Evolutionary conservation across 2,888 invertebrate species (phyloP).

Genomic region (Malthinus seriepunctatus): DNA sequence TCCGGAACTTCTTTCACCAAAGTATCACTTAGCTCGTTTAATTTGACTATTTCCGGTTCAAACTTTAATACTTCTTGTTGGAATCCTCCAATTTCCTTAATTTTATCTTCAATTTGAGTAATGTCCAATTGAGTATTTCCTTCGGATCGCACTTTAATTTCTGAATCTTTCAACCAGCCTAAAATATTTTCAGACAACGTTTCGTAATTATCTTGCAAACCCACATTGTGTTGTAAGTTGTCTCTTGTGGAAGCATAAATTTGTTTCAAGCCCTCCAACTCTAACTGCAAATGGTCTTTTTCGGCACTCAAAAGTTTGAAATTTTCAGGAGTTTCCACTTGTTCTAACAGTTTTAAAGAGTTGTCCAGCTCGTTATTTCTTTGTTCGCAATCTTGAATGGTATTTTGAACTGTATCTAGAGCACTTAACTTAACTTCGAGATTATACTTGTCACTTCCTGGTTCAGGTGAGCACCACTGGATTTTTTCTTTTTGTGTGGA

Average conservation of each 20-base stretch:
- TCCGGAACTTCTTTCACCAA: slow-evolving; percentile 80
- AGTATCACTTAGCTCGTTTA: slow-evolving; percentile 70
- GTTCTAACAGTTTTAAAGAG: slow-evolving; percentile 70
- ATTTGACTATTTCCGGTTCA: slow-evolving; percentile 66
- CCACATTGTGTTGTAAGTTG: slow-evolving; percentile 70
- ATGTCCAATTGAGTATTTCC: slow-evolving; percentile 72
- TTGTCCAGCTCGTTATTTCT: slow-evolving; percentile 70
- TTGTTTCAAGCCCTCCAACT: slow-evolving; percentile 70
- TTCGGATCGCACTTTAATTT: slow-evolving; percentile 74
- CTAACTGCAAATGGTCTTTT: slow-evolving; percentile 69
- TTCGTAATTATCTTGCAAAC: slow-evolving; percentile 82
- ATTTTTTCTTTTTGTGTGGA: slow-evolving; percentile 85
- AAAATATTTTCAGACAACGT: slow-evolving; percentile 72
- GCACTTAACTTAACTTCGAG: slow-evolving; percentile 88
- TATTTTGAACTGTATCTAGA: slow-evolving; percentile 73
- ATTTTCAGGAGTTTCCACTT: slow-evolving; percentile 74
- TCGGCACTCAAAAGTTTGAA: slow-evolving; percentile 69
- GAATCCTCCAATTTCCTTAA: slow-evolving; percentile 66
- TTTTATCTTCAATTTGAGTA: slow-evolving; percentile 69
- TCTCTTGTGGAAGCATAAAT: slow-evolving; percentile 71
- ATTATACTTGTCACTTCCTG: slow-evolving; percentile 88
- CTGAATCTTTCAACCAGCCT: slow-evolving; percentile 78
- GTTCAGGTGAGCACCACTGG: slow-evolving; percentile 88
- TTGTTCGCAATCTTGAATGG: slow-evolving; percentile 70
- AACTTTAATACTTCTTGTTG: slow-evolving; percentile 68